Percentiles rank a stretch among this genome's conserved stretches.
Evolutionary conservation across 2,888 invertebrate genomes (phyloP).

Genomic region (Leptinotarsa haldemani): DNA sequence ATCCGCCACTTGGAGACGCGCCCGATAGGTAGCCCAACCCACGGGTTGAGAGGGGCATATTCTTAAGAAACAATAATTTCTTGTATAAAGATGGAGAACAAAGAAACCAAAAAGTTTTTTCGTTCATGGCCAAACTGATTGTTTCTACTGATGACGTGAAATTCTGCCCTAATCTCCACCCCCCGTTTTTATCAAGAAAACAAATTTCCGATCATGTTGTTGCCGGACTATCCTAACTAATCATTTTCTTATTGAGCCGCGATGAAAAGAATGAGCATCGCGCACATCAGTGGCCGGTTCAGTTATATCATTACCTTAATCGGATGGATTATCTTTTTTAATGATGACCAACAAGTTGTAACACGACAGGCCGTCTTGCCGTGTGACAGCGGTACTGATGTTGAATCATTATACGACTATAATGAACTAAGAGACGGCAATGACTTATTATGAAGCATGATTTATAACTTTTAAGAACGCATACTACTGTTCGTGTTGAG

Average conservation of each 20-base stretch:
- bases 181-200: neutral
- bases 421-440: slow-evolving; percentile 32
- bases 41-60: too few species aligned
- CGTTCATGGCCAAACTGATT: too few species aligned
- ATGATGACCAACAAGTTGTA: slow-evolving; percentile 37
- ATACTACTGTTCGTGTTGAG: slow-evolving; percentile 24
- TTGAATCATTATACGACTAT: slow-evolving; percentile 34
- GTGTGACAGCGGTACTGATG: slow-evolving; percentile 43
- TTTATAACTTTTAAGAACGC: slow-evolving; percentile 21
- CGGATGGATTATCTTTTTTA: slow-evolving; percentile 38
- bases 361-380: slow-evolving; percentile 38
- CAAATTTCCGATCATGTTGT: neutral
- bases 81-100: too few species aligned
- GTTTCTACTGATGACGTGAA: too few species aligned
- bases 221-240: slow-evolving; percentile 23
- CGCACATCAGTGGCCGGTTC: slow-evolving; percentile 34
- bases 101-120: too few species aligned
- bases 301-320: slow-evolving; percentile 55
- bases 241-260: slow-evolving; percentile 37
- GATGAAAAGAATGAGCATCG: slow-evolving; percentile 46
- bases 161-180: too few species aligned
- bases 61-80: too few species aligned
- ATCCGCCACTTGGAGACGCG: too few species aligned
- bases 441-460: slow-evolving; percentile 29
- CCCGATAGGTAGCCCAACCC: too few species aligned